Evolutionary conservation across 2,113 vertebrate genomes (phyloP), one percentile per base, ranked within the genome.

Genomic region (Calyptomena viridis): DNA sequence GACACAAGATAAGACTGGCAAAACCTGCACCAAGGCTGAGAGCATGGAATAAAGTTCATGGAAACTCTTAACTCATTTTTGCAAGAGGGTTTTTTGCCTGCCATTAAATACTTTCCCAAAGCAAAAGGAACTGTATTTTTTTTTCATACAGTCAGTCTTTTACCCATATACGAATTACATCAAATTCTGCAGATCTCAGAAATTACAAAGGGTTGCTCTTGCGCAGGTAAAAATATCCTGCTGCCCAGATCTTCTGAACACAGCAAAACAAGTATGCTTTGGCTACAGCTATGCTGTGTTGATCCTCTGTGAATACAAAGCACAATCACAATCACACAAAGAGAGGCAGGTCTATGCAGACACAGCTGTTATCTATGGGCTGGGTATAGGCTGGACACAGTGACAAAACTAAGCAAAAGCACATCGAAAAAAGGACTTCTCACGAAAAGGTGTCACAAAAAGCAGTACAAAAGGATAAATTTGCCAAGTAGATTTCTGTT

Each of bases 51-150:
- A 96, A 77, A 79, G 50, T 11, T 4, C 14, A 3, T 60, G 94
- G 96, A 96, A 97, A 96, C 30, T 94, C 78, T 92, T 47, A 64
- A 91, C 72, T 91, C 74, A 44, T 63, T 85, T 75, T 18, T 78
- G 46, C 33, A 33, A 49, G 52, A 67, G 9, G 1, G 7, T 6
- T 46, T 68, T 85, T 90, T 80, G 44, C 59, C 62, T 91, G 17
- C 25, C 8, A 0, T 39, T 69, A 46, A 63, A 22, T 33, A 42
- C 17, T 52, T 89, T 47, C 27, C 63, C 66, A 93, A 78, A 72
- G 69, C 37, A 62, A 25, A 66, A 6, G 13, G 9, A 37, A 73
- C 4, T 27, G 31, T 33, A 23, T 2, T 14, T 66, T 88, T 88
- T 60, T 77, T 73, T 87, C 19, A n/a, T 25, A 12, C 8, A 40